Percentiles rank a stretch among this genome's conserved stretches.
phyloP scores from a whole-genome alignment of 2,113 vertebrate genomes.

The Nycticebus coucang region DNA sequence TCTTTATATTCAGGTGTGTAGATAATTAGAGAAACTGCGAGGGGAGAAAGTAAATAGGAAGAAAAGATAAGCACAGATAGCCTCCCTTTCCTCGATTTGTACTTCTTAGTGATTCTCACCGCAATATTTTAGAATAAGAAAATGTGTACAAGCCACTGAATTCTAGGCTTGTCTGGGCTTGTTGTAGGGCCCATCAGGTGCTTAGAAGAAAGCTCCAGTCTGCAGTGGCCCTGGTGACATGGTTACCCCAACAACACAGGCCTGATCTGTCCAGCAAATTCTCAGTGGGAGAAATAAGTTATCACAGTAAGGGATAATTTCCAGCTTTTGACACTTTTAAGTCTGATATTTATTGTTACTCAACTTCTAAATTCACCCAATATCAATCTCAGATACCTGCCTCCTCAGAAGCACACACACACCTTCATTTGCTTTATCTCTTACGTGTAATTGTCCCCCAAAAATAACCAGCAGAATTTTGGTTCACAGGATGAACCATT shows the following conservation, averaged over 20 bases:
- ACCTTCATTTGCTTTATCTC: not conserved
- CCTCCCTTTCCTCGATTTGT: not conserved
- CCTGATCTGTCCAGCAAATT: not conserved
- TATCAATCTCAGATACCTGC: not conserved
- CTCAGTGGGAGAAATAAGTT: not conserved
- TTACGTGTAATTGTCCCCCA: not conserved
- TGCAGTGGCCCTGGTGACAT: constrained; percentile 1
- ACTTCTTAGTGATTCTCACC: not conserved
- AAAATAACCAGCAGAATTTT: not conserved
- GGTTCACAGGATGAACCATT: not conserved
- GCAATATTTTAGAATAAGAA: not conserved
- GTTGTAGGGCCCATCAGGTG: not conserved
- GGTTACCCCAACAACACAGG: not conserved
- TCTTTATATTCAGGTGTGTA: not conserved
- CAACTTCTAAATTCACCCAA: not conserved
- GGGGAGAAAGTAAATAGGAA: not conserved
- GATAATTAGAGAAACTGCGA: not conserved
- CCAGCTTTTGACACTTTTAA: not conserved
- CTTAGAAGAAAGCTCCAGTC: constrained; percentile 60
- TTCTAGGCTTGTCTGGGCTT: constrained; percentile 20
- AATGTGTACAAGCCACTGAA: constrained; percentile 10
- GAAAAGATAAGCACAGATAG: not conserved
- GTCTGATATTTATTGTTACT: not conserved
- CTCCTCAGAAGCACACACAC: not conserved
- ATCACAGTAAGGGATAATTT: not conserved